phyloP scores from a whole-genome alignment of 2,797 vertebrate species.

The Poecilia picta region DNA sequence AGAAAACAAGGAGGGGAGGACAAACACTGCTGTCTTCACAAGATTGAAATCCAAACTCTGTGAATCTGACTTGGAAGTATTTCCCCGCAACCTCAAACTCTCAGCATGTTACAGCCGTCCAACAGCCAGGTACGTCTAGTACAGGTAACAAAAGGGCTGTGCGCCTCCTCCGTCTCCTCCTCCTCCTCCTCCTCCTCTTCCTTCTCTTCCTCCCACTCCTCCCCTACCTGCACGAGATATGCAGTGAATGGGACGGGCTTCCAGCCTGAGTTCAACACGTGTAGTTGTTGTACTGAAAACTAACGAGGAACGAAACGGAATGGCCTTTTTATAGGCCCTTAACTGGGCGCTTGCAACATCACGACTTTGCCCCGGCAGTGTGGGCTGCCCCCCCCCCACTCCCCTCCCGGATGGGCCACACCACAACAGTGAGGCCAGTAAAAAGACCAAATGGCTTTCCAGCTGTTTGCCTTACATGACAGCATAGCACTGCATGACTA shows the following conservation, averaged over 20 bases:
- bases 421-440: conserved; percentile 73
- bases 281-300: conserved; percentile 77
- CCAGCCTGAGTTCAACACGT: conserved; percentile 68
- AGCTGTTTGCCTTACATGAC: conserved; percentile 48
- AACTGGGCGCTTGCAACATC: conserved; percentile 53
- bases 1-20: background rate
- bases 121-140: conserved; percentile 70
- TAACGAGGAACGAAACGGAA: conserved; percentile 45
- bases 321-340: conserved; percentile 73
- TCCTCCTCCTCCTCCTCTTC: conserved; percentile 69
- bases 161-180: conserved; percentile 66
- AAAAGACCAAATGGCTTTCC: conserved; percentile 55
- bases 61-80: conserved; percentile 24
- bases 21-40: background rate
- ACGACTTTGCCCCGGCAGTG: conserved; percentile 58
- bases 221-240: conserved; percentile 52
- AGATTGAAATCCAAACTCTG: conserved; percentile 22
- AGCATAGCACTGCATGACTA: conserved; percentile 54
- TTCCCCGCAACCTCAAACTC: conserved; percentile 59
- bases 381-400: conserved; percentile 12
- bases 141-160: conserved; percentile 81
- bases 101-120: conserved; percentile 56
- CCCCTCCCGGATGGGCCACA: conserved; percentile 43
- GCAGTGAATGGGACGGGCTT: conserved; percentile 77
- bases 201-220: conserved; percentile 8